Percentiles rank a stretch among this genome's conserved stretches.
These are phyloP conservation scores for Callocephalon fimbriatum DNA, from an alignment of 2,113 vertebrate genomes.

Conservation along the genomic window DNA sequence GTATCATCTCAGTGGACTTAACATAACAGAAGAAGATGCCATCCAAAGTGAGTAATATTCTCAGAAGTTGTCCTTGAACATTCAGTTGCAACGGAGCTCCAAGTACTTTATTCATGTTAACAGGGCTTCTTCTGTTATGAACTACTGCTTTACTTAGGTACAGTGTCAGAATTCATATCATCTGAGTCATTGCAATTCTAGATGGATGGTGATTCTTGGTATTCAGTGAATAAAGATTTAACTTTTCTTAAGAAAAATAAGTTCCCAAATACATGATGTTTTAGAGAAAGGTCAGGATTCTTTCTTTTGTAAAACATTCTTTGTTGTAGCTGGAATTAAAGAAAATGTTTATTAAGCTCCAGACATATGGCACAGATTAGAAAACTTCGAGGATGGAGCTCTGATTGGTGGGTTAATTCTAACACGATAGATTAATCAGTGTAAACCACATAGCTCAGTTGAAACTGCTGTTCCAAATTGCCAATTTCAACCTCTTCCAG, in stretches of 20 bases:
- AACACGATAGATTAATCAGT: constrained; percentile 73
- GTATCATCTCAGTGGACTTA: not conserved
- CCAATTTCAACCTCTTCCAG: constrained; percentile 77
- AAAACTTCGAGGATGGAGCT: constrained; percentile 37
- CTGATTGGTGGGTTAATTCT: constrained; percentile 70
- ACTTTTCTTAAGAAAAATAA: not conserved
- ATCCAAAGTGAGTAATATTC: not conserved
- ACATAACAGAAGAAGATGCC: not conserved
- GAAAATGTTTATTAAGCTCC: constrained; percentile 53
- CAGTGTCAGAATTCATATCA: not conserved
- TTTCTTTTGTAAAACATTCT: constrained; percentile 19
- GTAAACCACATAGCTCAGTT: constrained; percentile 74
- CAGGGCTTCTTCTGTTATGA: not conserved
- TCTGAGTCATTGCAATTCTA: not conserved
- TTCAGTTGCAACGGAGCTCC: not conserved
- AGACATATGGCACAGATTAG: constrained; percentile 60
- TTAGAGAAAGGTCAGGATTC: not conserved
- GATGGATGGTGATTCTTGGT: not conserved
- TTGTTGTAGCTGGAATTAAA: constrained; percentile 38
- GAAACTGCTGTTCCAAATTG: constrained; percentile 72
- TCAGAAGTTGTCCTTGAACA: not conserved
- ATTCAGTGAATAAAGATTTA: not conserved
- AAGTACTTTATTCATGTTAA: not conserved
- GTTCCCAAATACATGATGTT: not conserved
- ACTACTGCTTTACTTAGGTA: not conserved